These are phyloP conservation scores for Oncorhynchus nerka DNA, from an alignment of 2,113 vertebrate genomes.

Conservation along the genomic window DNA sequence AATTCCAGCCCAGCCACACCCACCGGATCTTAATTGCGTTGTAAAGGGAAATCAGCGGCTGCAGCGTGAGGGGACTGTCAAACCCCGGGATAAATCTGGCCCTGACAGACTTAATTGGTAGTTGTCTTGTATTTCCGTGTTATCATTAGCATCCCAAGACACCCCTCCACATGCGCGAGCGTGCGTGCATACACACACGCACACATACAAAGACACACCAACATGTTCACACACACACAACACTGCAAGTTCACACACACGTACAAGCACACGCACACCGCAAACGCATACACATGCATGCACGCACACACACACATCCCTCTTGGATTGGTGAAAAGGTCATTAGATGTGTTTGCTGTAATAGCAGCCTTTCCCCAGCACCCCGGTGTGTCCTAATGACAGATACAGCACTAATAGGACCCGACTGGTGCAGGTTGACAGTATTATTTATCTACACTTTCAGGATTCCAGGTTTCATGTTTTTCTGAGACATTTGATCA, in stretches of 20 bases:
- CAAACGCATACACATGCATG: too few relatives aligned
- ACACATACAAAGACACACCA: constrained; percentile 15
- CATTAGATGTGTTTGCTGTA: constrained; percentile 60
- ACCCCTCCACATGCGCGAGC: constrained; percentile 34
- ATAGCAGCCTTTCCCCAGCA: constrained; percentile 49
- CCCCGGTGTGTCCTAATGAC: constrained; percentile 26
- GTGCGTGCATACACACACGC: background rate
- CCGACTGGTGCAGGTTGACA: background rate
- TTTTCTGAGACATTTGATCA: too few relatives aligned
- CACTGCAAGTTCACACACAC: background rate
- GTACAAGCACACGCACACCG: background rate
- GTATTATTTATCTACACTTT: too few relatives aligned
- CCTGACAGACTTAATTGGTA: constrained; percentile 72
- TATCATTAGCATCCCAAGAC: constrained; percentile 66
- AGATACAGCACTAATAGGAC: background rate
- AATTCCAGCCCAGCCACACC: constrained; percentile 52
- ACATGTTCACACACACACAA: constrained; percentile 16
- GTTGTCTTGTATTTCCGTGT: constrained; percentile 67
- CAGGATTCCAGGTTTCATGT: too few relatives aligned
- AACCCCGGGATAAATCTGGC: constrained; percentile 39
- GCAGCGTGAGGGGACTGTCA: constrained; percentile 49
- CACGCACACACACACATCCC: background rate
- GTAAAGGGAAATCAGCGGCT: constrained; percentile 45
- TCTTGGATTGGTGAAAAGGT: constrained; percentile 58
- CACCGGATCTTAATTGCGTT: constrained; percentile 56